Base-by-base conservation (phyloP, 2,888 invertebrate genomes). In the Watsonalla cultraria region DNA sequence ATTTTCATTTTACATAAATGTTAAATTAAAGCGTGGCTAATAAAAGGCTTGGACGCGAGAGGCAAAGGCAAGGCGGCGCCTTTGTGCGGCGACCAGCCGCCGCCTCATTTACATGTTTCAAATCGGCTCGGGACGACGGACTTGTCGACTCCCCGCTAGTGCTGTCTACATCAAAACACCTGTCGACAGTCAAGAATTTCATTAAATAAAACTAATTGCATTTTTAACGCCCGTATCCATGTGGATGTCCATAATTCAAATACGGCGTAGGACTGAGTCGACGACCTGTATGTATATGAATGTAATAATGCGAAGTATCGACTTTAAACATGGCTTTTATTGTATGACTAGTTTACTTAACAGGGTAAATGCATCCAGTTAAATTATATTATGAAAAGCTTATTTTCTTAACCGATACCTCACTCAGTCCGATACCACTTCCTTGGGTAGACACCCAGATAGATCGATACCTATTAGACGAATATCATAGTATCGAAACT, bases 91-190 rank as follows among this genome's bases (percentile, higher is more conserved):
- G 61, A 58, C 60, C 61, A 11, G 8, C 72, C 73, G 74, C 67
- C 63, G 74, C 73, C 78, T 84, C 80, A 86, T 87, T 88, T 85
- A 80, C 85, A 88, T 85, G 82, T 76, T 81, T 84, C 86, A 86
- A 86, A 84, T 82, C 82, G 80, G 81, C 72, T 78, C 74, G 78
- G 73, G 65, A 65, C 74, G 69, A 72, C 69, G 68, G 64, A 70
- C 74, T 70, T 69, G 72, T 68, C 72, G 75, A 69, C 73, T 76
- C 65, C 68, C 68, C 64, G 60, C 70, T 80, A 81, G 78, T 79
- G 80, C 68, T 79, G 78, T 68, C 70, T 60, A 51, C 54, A 52
- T 46, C 47, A 51, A 62, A 61, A 66, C 68, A 75, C 71, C 69
- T 75, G 75, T 79, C 76, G 75, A 79, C 66, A 74, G 64, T 65